Evolutionary conservation across 2,888 invertebrate species (phyloP).

Genomic region (Agrochola macilenta): DNA sequence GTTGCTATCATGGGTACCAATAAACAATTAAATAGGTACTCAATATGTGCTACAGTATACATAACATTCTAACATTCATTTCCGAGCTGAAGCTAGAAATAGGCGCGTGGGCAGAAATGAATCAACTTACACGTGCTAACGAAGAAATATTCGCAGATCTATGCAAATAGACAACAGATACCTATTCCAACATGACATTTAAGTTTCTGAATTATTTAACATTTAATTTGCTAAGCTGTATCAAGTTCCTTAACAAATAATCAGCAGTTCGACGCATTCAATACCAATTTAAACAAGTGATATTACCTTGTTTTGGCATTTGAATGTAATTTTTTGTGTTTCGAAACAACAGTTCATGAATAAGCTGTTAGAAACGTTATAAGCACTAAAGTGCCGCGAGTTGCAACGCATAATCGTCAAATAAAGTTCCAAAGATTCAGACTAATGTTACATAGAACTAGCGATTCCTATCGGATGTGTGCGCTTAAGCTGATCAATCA

Average conservation of each 20-base stretch:
- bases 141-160: slow-evolving; percentile 63
- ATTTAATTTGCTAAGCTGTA: slow-evolving; percentile 31
- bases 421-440: slow-evolving; percentile 69
- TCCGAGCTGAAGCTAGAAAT: slow-evolving; percentile 65
- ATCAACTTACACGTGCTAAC: slow-evolving; percentile 68
- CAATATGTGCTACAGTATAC: background rate
- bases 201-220: slow-evolving; percentile 48
- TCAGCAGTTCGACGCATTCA: background rate
- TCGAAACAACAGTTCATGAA: slow-evolving; percentile 32
- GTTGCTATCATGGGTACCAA: background rate
- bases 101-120: slow-evolving; percentile 72
- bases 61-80: slow-evolving; percentile 25
- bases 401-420: slow-evolving; percentile 44
- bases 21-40: background rate
- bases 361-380: slow-evolving; percentile 21
- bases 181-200: slow-evolving; percentile 46
- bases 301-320: slow-evolving; percentile 2
- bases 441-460: slow-evolving; percentile 70
- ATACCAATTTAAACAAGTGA: background rate
- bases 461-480: slow-evolving; percentile 81
- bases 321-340: slow-evolving; percentile 11
- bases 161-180: slow-evolving; percentile 58
- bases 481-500: slow-evolving; percentile 83
- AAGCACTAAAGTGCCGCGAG: slow-evolving; percentile 22
- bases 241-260: background rate